A percentile compares a stretch with the other conserved stretches of the same genome.
Evolutionary conservation across 2,113 vertebrate genomes (phyloP).

Genomic region (Pomatorhinus ruficollis): DNA sequence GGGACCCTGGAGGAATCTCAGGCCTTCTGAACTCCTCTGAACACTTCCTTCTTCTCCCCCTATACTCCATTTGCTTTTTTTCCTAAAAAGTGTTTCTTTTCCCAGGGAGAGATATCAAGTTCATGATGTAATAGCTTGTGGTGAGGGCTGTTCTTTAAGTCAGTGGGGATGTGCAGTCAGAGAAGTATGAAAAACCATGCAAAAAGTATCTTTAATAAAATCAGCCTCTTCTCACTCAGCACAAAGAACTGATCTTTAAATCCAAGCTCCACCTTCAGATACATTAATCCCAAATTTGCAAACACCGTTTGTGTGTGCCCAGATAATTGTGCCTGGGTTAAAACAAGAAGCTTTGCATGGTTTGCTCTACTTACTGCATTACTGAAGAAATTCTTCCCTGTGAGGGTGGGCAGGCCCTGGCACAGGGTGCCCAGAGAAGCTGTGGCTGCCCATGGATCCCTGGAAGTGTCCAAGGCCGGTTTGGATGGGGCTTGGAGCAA

Average conservation of each 20-base stretch:
- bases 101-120: constrained; percentile 15
- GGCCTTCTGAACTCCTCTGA: not conserved
- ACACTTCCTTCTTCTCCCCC: not conserved
- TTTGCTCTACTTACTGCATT: not conserved
- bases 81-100: constrained; percentile 40
- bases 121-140: not conserved
- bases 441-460: not conserved
- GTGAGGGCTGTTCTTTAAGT: not conserved
- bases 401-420: accelerated
- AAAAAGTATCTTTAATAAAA: not conserved
- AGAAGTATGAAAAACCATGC: not conserved
- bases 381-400: not conserved
- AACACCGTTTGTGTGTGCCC: accelerated
- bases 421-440: not conserved
- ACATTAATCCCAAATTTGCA: not conserved
- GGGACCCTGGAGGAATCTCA: constrained; percentile 36
- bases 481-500: accelerated
- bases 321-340: not conserved
- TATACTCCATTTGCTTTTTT: not conserved
- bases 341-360: not conserved
- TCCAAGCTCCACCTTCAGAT: not conserved
- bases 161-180: not conserved
- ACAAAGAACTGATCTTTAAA: not conserved
- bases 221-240: not conserved
- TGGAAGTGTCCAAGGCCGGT: not conserved